Evolutionary conservation across 2,888 invertebrate species (phyloP).

Genomic region (Halictus quadricinctus): DNA sequence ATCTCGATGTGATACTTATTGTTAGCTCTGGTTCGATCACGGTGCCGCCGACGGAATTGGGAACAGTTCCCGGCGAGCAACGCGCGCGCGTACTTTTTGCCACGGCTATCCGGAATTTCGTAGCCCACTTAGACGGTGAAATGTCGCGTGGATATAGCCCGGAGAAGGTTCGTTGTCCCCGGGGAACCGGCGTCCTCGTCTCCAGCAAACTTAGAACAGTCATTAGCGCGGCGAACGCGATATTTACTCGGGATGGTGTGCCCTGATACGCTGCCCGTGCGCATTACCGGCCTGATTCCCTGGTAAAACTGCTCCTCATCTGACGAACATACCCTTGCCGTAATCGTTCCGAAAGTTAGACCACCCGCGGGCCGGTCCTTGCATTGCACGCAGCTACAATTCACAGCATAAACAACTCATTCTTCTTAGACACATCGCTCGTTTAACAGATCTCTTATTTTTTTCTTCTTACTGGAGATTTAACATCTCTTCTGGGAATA

Average conservation of each 20-base stretch:
- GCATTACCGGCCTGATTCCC: conserved; percentile 30
- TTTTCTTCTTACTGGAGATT: neutral
- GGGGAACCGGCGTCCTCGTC: conserved; percentile 63
- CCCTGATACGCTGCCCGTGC: conserved; percentile 24
- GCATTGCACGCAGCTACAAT: neutral
- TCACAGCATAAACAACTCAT: neutral
- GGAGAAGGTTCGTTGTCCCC: conserved; percentile 71
- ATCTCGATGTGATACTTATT: neutral
- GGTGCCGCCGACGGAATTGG: neutral
- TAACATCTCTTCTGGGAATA: too few species aligned
- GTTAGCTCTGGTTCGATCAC: too few species aligned
- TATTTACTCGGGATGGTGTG: conserved; percentile 65
- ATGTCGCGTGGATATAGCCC: conserved; percentile 46
- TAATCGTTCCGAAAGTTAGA: conserved; percentile 8
- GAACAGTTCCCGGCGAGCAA: neutral
- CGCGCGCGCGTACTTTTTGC: conserved; percentile 12
- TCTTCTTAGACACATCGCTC: neutral
- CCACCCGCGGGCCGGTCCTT: neutral
- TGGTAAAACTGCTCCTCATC: conserved; percentile 21
- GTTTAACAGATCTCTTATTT: neutral
- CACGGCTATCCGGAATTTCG: conserved; percentile 43
- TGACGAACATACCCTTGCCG: neutral
- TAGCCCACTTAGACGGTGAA: conserved; percentile 37
- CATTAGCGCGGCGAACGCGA: conserved; percentile 72
- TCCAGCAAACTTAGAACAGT: conserved; percentile 76